Evolutionary conservation across 2,113 vertebrate genomes (phyloP), one percentile per base, ranked within the genome.

Genomic region (Aleadryas rufinucha): DNA sequence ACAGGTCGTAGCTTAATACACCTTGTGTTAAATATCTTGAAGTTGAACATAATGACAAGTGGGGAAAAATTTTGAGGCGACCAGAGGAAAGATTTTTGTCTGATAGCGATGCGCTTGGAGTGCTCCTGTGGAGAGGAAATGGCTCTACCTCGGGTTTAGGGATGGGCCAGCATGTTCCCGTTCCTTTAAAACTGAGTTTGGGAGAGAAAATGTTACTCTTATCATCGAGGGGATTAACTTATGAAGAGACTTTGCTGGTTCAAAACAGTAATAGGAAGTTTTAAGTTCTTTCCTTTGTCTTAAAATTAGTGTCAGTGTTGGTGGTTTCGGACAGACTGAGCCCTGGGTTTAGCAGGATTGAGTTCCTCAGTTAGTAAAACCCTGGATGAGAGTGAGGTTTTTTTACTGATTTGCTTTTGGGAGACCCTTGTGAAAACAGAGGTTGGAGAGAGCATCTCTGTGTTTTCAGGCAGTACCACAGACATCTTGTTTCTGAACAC

Each of bases 91-190:
- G n/a, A 13, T 80, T 57, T 91, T 68, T 33, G 9, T 28, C 18
- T 54, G 33, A 22, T 20, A 11, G 39, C 11, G 28, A 17, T 27
- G 39, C 21, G 12, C 24, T 79, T 45, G 1, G 18, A 26, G 37
- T 63, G 24, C 50, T 56, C 15, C 42, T 44, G 13, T 1, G 2
- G 71, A 44, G 44, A 68, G 66, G 41, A 17, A 24, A 13, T 20
- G 1, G 11, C 31, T 79, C 19, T 84, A 26, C 39, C 39, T 75
- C 8, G 2, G 60, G 60, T 39, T 86, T 44, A 19, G 52, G 21
- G 20, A 3, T 13, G 24, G 35, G n/a, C 61, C 0, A 0, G 7
- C 19, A 6, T 7, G 15, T 42, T 71, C 26, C 8, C 35, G 9
- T 63, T 39, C 49, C 9, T 7, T 69, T 59, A 59, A 69, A 57